Conservation (phyloP, 2,888 invertebrate genomes). For the Drosophila eohydei region DNA sequence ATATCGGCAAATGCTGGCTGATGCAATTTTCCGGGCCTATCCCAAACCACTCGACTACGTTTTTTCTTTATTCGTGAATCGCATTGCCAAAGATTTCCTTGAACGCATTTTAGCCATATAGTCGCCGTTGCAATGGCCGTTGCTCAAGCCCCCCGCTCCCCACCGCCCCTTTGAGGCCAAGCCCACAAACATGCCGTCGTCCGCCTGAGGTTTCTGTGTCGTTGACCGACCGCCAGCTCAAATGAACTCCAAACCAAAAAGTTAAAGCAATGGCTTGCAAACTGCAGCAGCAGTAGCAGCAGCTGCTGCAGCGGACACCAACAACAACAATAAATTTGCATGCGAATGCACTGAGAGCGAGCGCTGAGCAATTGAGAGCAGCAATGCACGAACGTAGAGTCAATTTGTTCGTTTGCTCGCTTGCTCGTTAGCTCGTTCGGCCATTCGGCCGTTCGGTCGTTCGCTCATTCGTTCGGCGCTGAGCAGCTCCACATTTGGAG, state of each 20-base stretch:
- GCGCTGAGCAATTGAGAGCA: slow-evolving; percentile 47
- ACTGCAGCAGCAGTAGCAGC: slow-evolving; percentile 41
- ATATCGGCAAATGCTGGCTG: slow-evolving; percentile 21
- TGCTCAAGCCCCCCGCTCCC: background rate
- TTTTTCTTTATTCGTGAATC: slow-evolving; percentile 20
- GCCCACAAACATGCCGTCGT: slow-evolving; percentile 63
- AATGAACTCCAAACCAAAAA: slow-evolving; percentile 76
- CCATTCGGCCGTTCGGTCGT: slow-evolving; percentile 21
- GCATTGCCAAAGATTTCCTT: slow-evolving; percentile 79
- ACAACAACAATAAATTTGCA: slow-evolving; percentile 64
- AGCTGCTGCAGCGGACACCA: slow-evolving; percentile 5
- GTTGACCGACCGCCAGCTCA: slow-evolving; percentile 83
- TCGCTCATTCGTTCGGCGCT: slow-evolving; percentile 48
- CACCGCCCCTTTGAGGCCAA: slow-evolving; percentile 41
- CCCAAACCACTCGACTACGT: slow-evolving; percentile 29
- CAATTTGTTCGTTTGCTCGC: slow-evolving; percentile 27
- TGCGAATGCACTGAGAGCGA: slow-evolving; percentile 64
- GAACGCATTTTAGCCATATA: slow-evolving; percentile 69
- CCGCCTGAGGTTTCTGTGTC: slow-evolving; percentile 81
- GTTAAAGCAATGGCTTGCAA: slow-evolving; percentile 55
- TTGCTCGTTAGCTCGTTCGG: slow-evolving; percentile 18
- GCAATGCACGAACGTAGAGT: slow-evolving; percentile 25
- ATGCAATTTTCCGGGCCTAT: slow-evolving; percentile 44
- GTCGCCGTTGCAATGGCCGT: slow-evolving; percentile 31
- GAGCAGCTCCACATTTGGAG: slow-evolving; percentile 85